phyloP scores from a whole-genome alignment of 2,113 vertebrate genomes.

The Neomonachus schauinslandi region DNA sequence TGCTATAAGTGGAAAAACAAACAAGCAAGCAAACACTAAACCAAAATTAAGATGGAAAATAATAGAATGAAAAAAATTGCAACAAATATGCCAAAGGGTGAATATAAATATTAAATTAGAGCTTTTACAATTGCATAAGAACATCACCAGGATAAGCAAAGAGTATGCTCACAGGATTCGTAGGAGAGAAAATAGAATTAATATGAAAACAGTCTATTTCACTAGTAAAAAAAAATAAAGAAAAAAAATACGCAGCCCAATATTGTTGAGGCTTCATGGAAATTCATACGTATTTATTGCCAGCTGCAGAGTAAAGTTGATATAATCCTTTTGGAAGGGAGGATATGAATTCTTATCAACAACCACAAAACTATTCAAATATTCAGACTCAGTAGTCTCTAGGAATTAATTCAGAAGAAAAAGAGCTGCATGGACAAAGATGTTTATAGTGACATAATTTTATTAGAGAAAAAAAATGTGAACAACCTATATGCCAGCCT shows the following conservation, averaged over 20 bases:
- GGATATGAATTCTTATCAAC: conserved; percentile 11
- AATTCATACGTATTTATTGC: not conserved
- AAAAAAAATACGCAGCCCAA: not conserved
- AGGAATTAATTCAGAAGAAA: conserved; percentile 68
- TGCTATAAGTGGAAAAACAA: not conserved
- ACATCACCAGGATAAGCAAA: conserved; percentile 11
- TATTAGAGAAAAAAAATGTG: conserved; percentile 55
- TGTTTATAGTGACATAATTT: conserved; percentile 69
- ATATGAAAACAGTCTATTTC: not conserved
- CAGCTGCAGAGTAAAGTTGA: conserved; percentile 12
- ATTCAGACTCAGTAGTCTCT: conserved; percentile 42
- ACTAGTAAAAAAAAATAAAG: not conserved
- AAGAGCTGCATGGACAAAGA: conserved; percentile 60
- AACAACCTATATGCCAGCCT: conserved; percentile 44
- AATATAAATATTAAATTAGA: not conserved
- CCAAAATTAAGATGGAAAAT: conserved; percentile 37
- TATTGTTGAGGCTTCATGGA: not conserved
- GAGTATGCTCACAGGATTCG: conserved; percentile 8
- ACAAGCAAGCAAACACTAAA: not conserved
- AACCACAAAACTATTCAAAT: not conserved
- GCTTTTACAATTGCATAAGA: conserved; percentile 13
- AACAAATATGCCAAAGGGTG: not conserved
- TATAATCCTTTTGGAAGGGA: conserved; percentile 49
- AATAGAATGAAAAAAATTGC: conserved; percentile 7
- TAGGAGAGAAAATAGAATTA: not conserved